Base-by-base conservation (phyloP, 37 sponge, comb jelly and placozoan genomes). In the Corticium candelabrum region DNA sequence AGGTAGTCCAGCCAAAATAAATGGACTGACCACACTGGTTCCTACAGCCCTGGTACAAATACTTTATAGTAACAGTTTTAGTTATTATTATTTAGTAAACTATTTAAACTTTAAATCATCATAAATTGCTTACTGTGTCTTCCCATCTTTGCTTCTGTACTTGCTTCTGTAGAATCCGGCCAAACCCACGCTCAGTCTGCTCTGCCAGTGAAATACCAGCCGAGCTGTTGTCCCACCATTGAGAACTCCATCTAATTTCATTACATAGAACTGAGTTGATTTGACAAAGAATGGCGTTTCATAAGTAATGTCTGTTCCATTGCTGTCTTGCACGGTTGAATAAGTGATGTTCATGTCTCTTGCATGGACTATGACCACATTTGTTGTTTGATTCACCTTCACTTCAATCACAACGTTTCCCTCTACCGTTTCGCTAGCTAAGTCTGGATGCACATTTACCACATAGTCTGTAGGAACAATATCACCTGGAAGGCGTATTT, bases 101-200 rank as follows among this genome's bases (percentile, higher is more conserved):
- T 11, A 27, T 27, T 50, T 11, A 27, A 50, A 27, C 15, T 50
- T 27, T 50, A 21, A 27, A 50, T 50, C 15, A 50, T 27, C 21
- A 21, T 50, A 50, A 11, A 50, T 11, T 15, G 4, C 73, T 70
- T 15, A 70, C 0, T 70, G 73, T 39, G n/a, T 79, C 3, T 78
- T 37, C 34, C 89, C 91, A 37, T 38, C 33, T 2, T 1, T 38
- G 3, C 67, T 37, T 33, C n/a, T 50, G 69, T 90, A 94, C 0
- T 84, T 79, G 78, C 95, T 94, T 37, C 70, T 81, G 79, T 90
- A 94, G 77, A 94, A 94, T 2, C 95, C 95, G 57, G 84, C 74
- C 39, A 90, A 67, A 40, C 79, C 90, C 0, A 74, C 72, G 21
- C 82, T 31, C 1, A 94, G 77, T 4, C 71, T 81, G 67, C 88